A percentile compares a stretch with the other conserved stretches of the same genome.
These are phyloP conservation scores for Melanaphis sacchari DNA, from an alignment of 1,140 invertebrate genomes.

Conservation along the genomic window DNA sequence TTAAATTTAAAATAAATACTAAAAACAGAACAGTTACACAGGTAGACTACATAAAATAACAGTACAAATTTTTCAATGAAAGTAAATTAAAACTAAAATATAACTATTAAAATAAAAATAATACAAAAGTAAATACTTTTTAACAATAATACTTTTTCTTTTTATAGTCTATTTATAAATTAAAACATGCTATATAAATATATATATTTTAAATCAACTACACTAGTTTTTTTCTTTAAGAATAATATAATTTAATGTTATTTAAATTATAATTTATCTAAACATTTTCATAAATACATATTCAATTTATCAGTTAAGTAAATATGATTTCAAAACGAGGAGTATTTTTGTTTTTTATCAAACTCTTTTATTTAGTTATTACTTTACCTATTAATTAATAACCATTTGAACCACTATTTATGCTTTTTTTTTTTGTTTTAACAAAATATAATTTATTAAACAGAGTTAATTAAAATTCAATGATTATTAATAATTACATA, in stretches of 20 bases:
- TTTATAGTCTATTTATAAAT: not conserved
- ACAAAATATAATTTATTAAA: not conserved
- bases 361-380: not conserved
- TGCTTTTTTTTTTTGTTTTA: not conserved
- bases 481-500: not conserved
- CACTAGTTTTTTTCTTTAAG: not conserved
- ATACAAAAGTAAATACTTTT: not conserved
- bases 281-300: not conserved
- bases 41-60: not conserved
- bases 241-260: not conserved
- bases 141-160: not conserved
- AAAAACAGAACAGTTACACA: not conserved
- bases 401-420: not conserved
- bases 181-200: not conserved
- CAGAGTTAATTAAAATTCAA: not conserved
- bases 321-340: not conserved
- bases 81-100: not conserved
- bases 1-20: not conserved
- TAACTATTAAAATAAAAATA: not conserved
- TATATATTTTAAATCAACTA: not conserved
- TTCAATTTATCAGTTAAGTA: not conserved
- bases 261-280: not conserved
- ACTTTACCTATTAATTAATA: not conserved
- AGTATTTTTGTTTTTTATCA: not conserved
- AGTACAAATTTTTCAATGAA: not conserved